Base-by-base conservation (phyloP, 2,797 vertebrate genomes). In the Arnoldichthys spilopterus region DNA sequence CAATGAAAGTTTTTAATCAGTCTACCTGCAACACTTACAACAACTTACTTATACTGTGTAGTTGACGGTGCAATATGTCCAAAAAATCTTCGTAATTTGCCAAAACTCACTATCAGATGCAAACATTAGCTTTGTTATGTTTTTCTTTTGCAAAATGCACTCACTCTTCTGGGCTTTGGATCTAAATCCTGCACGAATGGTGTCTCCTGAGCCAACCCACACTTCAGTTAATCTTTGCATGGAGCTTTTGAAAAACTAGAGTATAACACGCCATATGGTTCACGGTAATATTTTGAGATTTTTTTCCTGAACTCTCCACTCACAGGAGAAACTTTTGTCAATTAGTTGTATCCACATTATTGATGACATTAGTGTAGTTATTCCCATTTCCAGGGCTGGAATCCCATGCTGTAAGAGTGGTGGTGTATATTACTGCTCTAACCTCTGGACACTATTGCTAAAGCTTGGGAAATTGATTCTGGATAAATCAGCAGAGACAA, bases 161-260 rank as follows among this genome's bases (percentile, higher is more conserved):
- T 40, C 22, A 12, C 43, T 49, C 11, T 45, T 9, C 15, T 20
- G 24, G 64, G 40, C 64, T 68, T 47, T 47, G 26, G 16, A 18
- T 47, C 11, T 68, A 49, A 68, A 47, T 47, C 64, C 24, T 49
- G 43, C 26, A 47, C 40, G 49, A 45, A 68, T 68, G 64, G 40
- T 24, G 43, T 68, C 40, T 67, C 24, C 43, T 68, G 43, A 68
- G 26, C 43, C 40, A 68, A 49, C 13, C 32, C 28, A 61, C 58
- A 61, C 28, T 61, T 32, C 28, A 61, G 58, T 13, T 8, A 32
- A 32, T 61, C 58, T 32, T 28, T 61, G 16, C 5, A 32, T 15
- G 24, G 13, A 58, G 56, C 24, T 26, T 58, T 58, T 58, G 58
- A n/a, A 20, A 26, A 59, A 59, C 56, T 59, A 16, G 26, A 30